Evolutionary conservation across 2,888 invertebrate species (phyloP).

Genomic region (Carterocephalus palaemon): DNA sequence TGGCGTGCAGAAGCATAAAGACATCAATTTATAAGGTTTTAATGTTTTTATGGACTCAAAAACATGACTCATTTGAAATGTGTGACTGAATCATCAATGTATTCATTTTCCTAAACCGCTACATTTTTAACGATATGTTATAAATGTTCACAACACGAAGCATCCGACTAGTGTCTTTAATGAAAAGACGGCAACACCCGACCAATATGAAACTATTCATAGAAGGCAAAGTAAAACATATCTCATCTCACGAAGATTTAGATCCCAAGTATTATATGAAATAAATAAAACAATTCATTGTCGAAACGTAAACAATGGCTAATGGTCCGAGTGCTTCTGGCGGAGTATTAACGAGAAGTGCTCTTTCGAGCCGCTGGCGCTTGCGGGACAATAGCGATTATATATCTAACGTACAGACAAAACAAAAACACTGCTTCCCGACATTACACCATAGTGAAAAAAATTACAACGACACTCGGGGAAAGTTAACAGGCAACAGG

Average conservation of each 20-base stretch:
- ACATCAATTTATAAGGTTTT: too few species aligned
- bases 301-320: conserved; percentile 39
- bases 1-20: too few species aligned
- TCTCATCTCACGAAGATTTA: conserved; percentile 31
- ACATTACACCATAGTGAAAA: conserved; percentile 54
- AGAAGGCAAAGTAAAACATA: conserved; percentile 31
- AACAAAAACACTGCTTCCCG: conserved; percentile 56
- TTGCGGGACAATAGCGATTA: conserved; percentile 59
- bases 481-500: conserved; percentile 68
- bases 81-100: conserved; percentile 52
- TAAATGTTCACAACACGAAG: conserved; percentile 52
- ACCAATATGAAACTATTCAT: conserved; percentile 34
- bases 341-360: conserved; percentile 40
- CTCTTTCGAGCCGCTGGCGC: conserved; percentile 58
- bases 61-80: conserved; percentile 49
- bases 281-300: conserved; percentile 38
- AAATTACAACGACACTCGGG: conserved; percentile 51
- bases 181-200: conserved; percentile 37
- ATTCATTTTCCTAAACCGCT: conserved; percentile 45
- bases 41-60: too few species aligned
- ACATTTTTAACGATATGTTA: conserved; percentile 55
- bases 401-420: conserved; percentile 56
- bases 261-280: conserved; percentile 30
- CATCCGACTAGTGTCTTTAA: conserved; percentile 45
- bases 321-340: conserved; percentile 44